A percentile compares a stretch with the other conserved stretches of the same genome.
phyloP scores from a whole-genome alignment of 1,140 invertebrate species.

The Stenopsyche tienmushanensis region DNA sequence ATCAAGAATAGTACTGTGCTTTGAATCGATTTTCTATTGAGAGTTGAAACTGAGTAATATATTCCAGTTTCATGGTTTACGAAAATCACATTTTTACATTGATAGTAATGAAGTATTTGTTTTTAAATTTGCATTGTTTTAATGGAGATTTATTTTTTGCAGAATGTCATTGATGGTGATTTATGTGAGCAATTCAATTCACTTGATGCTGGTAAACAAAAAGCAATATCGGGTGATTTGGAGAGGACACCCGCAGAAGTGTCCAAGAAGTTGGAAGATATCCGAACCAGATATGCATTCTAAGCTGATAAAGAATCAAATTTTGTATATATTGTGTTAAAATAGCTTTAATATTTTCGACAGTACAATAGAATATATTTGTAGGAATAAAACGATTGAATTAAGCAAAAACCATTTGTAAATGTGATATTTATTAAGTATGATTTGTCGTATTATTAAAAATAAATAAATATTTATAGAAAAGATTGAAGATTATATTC shows the following conservation, averaged over 20 bases:
- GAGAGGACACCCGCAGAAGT: constrained; percentile 95
- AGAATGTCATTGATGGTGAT: constrained; percentile 98
- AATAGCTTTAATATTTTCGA: too few species aligned
- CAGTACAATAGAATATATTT: too few species aligned
- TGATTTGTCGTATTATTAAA: too few species aligned
- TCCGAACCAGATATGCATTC: constrained; percentile 92
- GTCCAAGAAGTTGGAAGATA: constrained; percentile 93
- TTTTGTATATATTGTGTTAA: too few species aligned
- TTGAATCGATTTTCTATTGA: constrained; percentile 33
- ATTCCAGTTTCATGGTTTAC: constrained; percentile 32
- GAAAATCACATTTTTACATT: constrained; percentile 35
- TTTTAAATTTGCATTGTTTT: constrained; percentile 8
- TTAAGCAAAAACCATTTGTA: too few species aligned
- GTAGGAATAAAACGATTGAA: too few species aligned
- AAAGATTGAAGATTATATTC: too few species aligned
- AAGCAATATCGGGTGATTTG: constrained; percentile 90
- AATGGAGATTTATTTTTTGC: constrained; percentile 40
- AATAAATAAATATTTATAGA: too few species aligned
- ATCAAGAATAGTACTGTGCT: constrained; percentile 13
- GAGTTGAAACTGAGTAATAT: constrained; percentile 35
- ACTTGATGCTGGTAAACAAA: constrained; percentile 90
- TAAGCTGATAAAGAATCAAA: too few species aligned
- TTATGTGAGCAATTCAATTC: constrained; percentile 99
- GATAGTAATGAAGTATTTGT: constrained; percentile 11
- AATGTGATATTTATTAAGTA: too few species aligned